Conservation (phyloP, 1,140 invertebrate genomes). For the Tetranychus cinnabarinus region DNA sequence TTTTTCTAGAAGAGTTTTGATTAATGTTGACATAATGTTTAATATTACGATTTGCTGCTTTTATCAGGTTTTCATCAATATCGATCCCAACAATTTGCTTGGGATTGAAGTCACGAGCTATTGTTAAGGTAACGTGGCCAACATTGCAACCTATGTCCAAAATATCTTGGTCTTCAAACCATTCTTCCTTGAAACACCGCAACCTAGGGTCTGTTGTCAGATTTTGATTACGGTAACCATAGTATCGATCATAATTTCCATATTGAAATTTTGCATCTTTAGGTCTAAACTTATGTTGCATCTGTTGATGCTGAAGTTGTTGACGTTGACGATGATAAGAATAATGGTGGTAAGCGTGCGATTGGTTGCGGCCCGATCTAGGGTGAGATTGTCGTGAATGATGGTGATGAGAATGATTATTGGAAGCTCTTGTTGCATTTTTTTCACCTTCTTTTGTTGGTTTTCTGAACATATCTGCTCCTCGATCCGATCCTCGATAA, state of each 20-base stretch:
- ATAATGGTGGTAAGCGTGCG: no score
- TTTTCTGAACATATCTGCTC: no score
- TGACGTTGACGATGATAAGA: no score
- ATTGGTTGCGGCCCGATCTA: no score
- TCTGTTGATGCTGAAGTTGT: no score
- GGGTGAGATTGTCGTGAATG: no score
- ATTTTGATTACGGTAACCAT: slow-evolving; percentile 65
- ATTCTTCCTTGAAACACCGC: slow-evolving; percentile 48
- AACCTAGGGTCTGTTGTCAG: slow-evolving; percentile 45
- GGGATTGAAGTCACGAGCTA: slow-evolving; percentile 62
- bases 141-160: slow-evolving; percentile 95
- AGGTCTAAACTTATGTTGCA: not conserved
- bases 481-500: no score
- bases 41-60: slow-evolving; percentile 32
- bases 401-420: no score
- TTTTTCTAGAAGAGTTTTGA: not conserved
- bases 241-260: slow-evolving; percentile 91
- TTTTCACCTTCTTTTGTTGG: no score
- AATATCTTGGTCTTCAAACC: slow-evolving; percentile 72
- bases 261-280: slow-evolving; percentile 42
- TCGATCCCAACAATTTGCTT: slow-evolving; percentile 74
- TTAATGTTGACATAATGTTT: not conserved
- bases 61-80: slow-evolving; percentile 70
- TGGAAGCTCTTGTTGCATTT: no score
- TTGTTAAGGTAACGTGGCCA: slow-evolving; percentile 57